Conservation (phyloP, 2,113 vertebrate genomes). For the Delphinus delphis region DNA sequence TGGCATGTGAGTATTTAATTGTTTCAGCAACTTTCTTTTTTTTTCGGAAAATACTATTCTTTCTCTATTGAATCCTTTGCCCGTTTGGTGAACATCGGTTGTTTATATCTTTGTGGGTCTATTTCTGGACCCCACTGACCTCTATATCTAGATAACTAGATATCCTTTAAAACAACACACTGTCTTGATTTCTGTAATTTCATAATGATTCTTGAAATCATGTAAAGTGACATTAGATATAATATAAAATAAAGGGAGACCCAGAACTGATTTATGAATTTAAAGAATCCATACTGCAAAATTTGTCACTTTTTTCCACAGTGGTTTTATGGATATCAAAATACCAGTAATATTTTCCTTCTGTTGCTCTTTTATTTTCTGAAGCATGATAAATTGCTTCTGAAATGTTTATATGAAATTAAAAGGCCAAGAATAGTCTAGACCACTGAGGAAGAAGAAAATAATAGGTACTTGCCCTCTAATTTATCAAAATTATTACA, state of each 20-base stretch:
- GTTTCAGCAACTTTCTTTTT: not conserved
- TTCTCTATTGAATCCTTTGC: not conserved
- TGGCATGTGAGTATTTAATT: not conserved
- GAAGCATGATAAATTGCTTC: not conserved
- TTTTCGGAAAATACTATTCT: not conserved
- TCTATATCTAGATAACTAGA: not conserved
- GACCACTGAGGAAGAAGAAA: not conserved
- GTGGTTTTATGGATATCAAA: not conserved
- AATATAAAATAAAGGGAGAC: not conserved
- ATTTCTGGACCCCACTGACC: not conserved
- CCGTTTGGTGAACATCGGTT: not conserved
- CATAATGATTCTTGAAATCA: not conserved
- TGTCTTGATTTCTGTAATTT: not conserved
- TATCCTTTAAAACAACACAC: not conserved
- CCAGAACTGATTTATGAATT: not conserved
- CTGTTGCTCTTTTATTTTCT: not conserved
- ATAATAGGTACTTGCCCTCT: not conserved
- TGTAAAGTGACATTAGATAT: not conserved
- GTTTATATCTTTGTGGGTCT: not conserved
- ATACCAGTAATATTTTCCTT: not conserved
- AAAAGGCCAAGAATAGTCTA: not conserved
- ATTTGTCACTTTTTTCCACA: not conserved
- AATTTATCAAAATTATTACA: not conserved
- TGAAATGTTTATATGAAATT: not conserved
- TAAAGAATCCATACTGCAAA: slow-evolving; percentile 6